Evolutionary conservation across 2,888 invertebrate genomes (phyloP), one percentile per base, ranked within the genome.

Genomic region (Thereva nobilitata): DNA sequence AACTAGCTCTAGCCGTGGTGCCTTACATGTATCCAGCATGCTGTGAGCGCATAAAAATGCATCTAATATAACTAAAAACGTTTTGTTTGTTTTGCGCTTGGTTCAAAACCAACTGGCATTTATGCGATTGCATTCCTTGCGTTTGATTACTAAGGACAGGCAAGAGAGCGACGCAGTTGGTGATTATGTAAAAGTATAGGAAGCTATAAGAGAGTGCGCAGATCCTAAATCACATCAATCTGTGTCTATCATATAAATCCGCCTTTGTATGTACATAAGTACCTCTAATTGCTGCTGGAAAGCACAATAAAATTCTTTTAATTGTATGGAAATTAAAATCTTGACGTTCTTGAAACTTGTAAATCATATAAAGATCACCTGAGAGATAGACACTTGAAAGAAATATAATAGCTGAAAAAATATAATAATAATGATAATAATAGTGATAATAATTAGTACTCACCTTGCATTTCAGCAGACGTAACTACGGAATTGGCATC

Each of bases 381-480:
- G 23, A 23, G 23, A 23, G 23, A 23, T 23, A 34, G 44, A n/a
- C n/a, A 9, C 44, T 8, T 44, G 35, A 41, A 1, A 52, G 23
- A 52, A 52, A 8, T 52, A 35, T 12, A 8, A 7, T 9, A 9
- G 6, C 34, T 12, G 8, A 4, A 52, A 34, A 34, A 34, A 23
- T 52, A 52, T 7, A 4, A 23, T 5, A 52, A 52, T 49, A 10
- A 49, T 12, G 12, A 49, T 7, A 49, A 49, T 49, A 8, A 49
- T 12, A 10, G 12, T 49, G 38, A 12, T 37, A 38, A 4, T 10
- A 44, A 9, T 57, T 35, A 4, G 5, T 12, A 65, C 65, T 47
- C 10, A 65, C 65, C 65, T 65, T 55, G 55, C 65, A 56, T 50
- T 50, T 65, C 65, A 49, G 49, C 49, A 5, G 65, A 65, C 34